These are phyloP conservation scores for Lamprologus tigripictilis DNA, from an alignment of 2,113 vertebrate species.

Conservation along the genomic window DNA sequence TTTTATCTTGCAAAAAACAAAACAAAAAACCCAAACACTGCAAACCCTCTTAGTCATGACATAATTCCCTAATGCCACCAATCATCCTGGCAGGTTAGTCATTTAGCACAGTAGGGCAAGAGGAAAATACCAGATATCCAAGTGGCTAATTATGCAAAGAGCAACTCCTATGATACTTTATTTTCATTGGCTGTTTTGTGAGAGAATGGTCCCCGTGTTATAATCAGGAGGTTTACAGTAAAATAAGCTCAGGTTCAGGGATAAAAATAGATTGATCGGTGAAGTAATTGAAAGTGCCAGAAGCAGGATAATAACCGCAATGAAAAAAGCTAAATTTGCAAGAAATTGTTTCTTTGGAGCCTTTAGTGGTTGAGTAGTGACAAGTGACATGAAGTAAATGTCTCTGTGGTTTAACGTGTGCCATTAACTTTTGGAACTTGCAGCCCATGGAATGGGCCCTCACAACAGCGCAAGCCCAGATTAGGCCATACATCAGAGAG, in stretches of 20 bases:
- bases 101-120: constrained; percentile 41
- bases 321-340: not conserved
- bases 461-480: constrained; percentile 29
- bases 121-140: constrained; percentile 13
- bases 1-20: constrained; percentile 3
- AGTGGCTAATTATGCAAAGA: constrained; percentile 20
- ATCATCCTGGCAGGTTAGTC: constrained; percentile 51
- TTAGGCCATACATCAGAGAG: constrained; percentile 61
- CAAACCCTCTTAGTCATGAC: constrained; percentile 39
- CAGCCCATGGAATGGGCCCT: constrained; percentile 20
- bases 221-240: not conserved
- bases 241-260: not conserved
- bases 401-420: constrained; percentile 12
- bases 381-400: not conserved
- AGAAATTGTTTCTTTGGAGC: not conserved
- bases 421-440: constrained; percentile 51
- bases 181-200: not conserved
- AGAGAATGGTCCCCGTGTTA: not conserved
- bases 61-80: constrained; percentile 31
- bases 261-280: not conserved
- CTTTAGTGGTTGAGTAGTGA: not conserved
- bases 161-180: not conserved
- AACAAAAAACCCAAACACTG: not conserved
- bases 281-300: not conserved
- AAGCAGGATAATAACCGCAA: not conserved